A percentile compares a stretch with the other conserved stretches of the same genome.
Conservation (phyloP, 35 echinoderm and acorn worm species). For the Chiridota heheva region DNA sequence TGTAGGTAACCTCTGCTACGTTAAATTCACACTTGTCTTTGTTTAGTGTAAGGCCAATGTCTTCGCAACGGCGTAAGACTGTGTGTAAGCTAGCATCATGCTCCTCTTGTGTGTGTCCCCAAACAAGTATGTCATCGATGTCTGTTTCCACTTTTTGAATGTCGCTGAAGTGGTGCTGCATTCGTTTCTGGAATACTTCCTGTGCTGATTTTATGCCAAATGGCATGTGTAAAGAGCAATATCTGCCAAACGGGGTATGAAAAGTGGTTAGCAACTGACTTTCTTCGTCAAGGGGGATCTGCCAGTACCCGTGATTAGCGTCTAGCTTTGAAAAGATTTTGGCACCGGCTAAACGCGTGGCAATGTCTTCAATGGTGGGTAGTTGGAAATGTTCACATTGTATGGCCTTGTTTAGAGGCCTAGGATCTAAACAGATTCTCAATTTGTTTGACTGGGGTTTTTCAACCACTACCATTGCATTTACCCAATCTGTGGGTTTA, state of each 20-base stretch:
- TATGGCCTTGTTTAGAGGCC: slow-evolving; percentile 46
- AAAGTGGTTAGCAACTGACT: slow-evolving; percentile 55
- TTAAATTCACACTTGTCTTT: slow-evolving; percentile 40
- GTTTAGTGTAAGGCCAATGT: slow-evolving; percentile 37
- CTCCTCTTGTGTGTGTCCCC: slow-evolving; percentile 36
- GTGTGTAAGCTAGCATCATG: slow-evolving; percentile 45
- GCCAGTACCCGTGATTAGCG: slow-evolving; percentile 62
- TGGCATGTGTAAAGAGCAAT: slow-evolving; percentile 14
- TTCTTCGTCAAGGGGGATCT: slow-evolving; percentile 32
- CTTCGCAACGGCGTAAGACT: slow-evolving; percentile 35
- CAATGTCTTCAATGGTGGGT: slow-evolving; percentile 43
- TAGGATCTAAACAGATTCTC: slow-evolving; percentile 54
- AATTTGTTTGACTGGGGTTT: slow-evolving; percentile 26
- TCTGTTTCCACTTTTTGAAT: slow-evolving; percentile 37
- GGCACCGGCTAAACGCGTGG: slow-evolving; percentile 37
- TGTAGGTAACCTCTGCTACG: slow-evolving; percentile 42
- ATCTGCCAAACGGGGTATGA: slow-evolving; percentile 44
- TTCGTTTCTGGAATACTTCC: slow-evolving; percentile 33
- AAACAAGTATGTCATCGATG: slow-evolving; percentile 62
- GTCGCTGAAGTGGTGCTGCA: slow-evolving; percentile 15
- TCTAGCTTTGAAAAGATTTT: slow-evolving; percentile 61
- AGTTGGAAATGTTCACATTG: slow-evolving; percentile 51
- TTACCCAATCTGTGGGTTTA: slow-evolving; percentile 25
- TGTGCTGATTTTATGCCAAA: slow-evolving; percentile 51
- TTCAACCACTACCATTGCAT: slow-evolving; percentile 20